Conservation (phyloP, 2,113 vertebrate species). For the Halichoerus grypus region DNA sequence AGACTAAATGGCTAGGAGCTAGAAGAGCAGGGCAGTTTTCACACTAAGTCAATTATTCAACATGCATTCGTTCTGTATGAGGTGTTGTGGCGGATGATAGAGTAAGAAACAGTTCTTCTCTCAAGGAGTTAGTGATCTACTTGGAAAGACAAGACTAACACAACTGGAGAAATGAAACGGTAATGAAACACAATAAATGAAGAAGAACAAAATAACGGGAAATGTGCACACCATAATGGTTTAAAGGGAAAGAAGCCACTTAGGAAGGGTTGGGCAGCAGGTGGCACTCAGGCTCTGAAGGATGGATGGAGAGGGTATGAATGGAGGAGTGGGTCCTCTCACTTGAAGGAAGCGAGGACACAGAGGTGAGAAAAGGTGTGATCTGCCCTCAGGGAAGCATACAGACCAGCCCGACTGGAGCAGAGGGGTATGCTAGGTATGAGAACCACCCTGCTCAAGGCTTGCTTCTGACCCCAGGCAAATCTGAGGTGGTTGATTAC, state of each 20-base stretch:
- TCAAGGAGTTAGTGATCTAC: background rate
- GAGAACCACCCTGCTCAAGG: background rate
- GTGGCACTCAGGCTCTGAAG: background rate
- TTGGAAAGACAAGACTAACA: background rate
- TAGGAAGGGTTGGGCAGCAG: background rate
- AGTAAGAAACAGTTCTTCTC: background rate
- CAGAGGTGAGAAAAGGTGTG: background rate
- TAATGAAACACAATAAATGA: background rate
- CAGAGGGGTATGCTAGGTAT: background rate
- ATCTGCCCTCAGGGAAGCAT: background rate
- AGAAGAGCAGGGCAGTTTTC: background rate
- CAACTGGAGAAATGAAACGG: background rate
- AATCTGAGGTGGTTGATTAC: background rate
- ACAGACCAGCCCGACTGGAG: fast-evolving
- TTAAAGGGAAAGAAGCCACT: conserved; percentile 12
- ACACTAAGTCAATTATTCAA: background rate
- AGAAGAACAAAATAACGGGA: background rate
- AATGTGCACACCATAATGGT: background rate
- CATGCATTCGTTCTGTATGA: background rate
- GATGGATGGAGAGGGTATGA: background rate
- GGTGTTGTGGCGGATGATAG: background rate
- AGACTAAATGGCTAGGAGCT: background rate
- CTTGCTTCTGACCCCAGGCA: background rate
- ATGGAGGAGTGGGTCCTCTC: background rate
- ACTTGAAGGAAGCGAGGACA: background rate